Evolutionary conservation across 2,797 vertebrate genomes (phyloP), one percentile per base, ranked within the genome.

Genomic region (Tokudaia muenninki): DNA sequence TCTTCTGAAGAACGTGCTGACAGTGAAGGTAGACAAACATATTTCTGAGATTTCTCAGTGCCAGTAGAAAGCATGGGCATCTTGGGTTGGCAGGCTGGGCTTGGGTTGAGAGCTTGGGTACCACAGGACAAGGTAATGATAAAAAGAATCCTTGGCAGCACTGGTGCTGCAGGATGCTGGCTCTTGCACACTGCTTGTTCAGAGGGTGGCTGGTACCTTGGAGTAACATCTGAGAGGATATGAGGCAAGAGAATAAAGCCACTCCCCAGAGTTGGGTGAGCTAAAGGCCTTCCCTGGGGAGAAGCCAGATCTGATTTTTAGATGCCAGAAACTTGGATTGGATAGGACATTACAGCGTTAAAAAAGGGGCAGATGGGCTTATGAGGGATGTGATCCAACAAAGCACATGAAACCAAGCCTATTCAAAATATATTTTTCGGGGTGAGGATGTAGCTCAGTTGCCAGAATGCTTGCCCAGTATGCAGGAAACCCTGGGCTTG

Each of bases 1-100:
- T 92, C 83, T 67, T 37, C 74, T 1, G 65, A 55, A 84, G 84
- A 70, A 97, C 70, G 61, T 6, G 92, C 80, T 82, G 34, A 19
- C 5, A 0, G 29, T 37, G 75, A 74, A 96, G 92, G 96, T 96
- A 93, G 61, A 87, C 89, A 63, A 14, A 81, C 31, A 22, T 50
- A 44, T 95, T 93, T 91, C n/a, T 72, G 87, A 79, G 87, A 65
- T 47, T 77, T n/a, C 31, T 61, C 11, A 16, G 87, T 19, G 63
- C n/a, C 24, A 12, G 55, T 70, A 14, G 24, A 55, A 63, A 37
- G 34, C 14, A 3, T 11, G 34, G 3, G 87, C 31, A 74, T 75
- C n/a, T 74, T 34, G 22, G 90, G 50, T 10, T 77, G 26, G 47
- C n/a, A 52, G n/a, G 57, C 57, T 44, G 31, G 37, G 67, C 34